Base-by-base conservation (phyloP, 1,140 invertebrate genomes). In the Acromyrmex echinatior region DNA sequence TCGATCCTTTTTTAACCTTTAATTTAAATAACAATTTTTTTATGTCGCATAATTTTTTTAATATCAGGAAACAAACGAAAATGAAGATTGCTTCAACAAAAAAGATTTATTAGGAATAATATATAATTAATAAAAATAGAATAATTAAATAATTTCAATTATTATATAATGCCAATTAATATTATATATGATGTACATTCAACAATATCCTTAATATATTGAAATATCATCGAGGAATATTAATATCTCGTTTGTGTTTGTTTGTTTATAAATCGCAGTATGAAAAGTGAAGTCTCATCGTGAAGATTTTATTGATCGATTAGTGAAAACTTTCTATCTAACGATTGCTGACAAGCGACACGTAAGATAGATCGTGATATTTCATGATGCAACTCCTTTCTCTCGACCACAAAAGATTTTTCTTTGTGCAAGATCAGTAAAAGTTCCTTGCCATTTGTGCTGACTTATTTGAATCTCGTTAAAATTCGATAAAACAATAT, bases 331-430 rank as follows among this genome's bases (percentile, higher is more conserved):
- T 70, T 25, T 87, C 68, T 28, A 88, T 65, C 28, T 4, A 70
- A 58, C 68, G 49, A 62, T 18, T 45, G 35, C 39, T 60, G 62
- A 86, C 12, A 73, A 53, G 45, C 28, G 51, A 58, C 73, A 88
- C 49, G 51, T 88, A 86, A 79, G 84, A 77, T 51, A 63, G 21
- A 53, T 39, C 63, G 66, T 18, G 84, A 63, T 79, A 73, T 49
- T 21, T 53, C 49, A 56, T 88, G 84, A 86, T 65, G 56, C 56
- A 88, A 88, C 58, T 86, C 77, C 87, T 79, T 88, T 88, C 85
- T 87, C 76, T 79, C 21, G 5, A n/a, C 81, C 56, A 86, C 62
- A 68, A 86, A 88, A 88, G 74, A 84, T 62, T 28, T 77, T 85
- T 78, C 74, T 58, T 86, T 5, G 14, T 76, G 58, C 58, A 39